Base-by-base conservation (phyloP, 2,888 invertebrate species). In the Aleiodes leptofemur region DNA sequence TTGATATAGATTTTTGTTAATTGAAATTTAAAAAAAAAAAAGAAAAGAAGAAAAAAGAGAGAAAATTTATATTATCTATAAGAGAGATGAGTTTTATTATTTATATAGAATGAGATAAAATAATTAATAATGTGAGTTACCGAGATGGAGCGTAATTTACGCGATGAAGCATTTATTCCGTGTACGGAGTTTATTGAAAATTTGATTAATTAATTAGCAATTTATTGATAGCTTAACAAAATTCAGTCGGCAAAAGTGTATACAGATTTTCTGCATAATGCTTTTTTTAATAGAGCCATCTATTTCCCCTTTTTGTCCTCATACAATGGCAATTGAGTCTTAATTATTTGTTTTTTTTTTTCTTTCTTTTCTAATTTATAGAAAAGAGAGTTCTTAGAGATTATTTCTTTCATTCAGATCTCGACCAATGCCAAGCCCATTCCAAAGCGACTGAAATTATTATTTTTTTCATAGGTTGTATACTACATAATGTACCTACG, bases 401-500 rank as follows among this genome's bases (percentile, higher is more conserved):
- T 68, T 50, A 68, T 68, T 68, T 34, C 50, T 68, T 68, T 68
- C 53, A 68, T 68, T 68, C 31, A 50, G 68, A 68, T 68, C 50
- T 51, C 31, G 68, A 50, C 68, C 51, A 68, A 34, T 51, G 51
- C 50, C 29, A 66, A 29, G 31, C 50, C 50, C 51, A 68, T 51
- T 68, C 51, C 51, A 68, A 68, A 68, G 51, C 50, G 50, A 68
- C 50, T 72, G 34, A 64, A 56, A 55, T 48, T 48, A 73, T 68
- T 23, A 23, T 23, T 51, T 51, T 51, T 29, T 73, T 73, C 64
- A 73, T 55, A 56, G 31, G 56, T 73, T 73, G 34, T 29, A 73
- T 51, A 68, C 48, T 72, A 69, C 61, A 69, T 53, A 38, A 70
- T 70, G 70, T 70, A 74, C 66, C 66, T 66, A 74, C 51, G 14